Percentiles rank a stretch among this genome's conserved stretches.
These are phyloP conservation scores for Rostratula benghalensis DNA, from an alignment of 2,113 vertebrate genomes.

Conservation along the genomic window DNA sequence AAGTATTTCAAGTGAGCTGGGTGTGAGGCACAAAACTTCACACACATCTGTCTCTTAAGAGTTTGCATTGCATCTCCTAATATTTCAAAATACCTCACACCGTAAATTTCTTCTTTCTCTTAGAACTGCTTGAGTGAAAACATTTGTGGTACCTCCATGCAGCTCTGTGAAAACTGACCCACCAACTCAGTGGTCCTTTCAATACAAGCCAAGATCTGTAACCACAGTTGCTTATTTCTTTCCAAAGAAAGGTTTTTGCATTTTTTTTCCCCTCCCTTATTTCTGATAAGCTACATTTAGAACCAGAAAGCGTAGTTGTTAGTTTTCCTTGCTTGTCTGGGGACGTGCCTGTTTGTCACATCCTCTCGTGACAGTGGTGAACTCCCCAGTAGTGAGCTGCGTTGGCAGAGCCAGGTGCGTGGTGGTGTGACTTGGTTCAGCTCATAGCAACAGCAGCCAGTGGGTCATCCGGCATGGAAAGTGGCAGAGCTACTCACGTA, in stretches of 20 bases:
- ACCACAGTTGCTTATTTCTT: background rate
- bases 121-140: background rate
- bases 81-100: background rate
- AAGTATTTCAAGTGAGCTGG: background rate
- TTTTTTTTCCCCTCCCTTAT: background rate
- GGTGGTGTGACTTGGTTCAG: background rate
- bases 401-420: background rate
- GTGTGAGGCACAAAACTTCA: background rate
- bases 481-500: background rate
- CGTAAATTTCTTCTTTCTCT: background rate
- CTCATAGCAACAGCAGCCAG: background rate
- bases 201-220: background rate
- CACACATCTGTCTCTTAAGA: fast-evolving
- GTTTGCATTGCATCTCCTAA: background rate
- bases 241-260: background rate
- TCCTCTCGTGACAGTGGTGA: background rate
- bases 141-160: background rate
- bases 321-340: background rate
- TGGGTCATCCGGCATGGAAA: background rate
- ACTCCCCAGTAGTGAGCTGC: no score
- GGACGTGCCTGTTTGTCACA: background rate
- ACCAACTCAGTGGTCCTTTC: background rate
- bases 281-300: background rate
- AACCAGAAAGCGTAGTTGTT: background rate
- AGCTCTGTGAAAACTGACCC: background rate